phyloP scores from a whole-genome alignment of 2,888 invertebrate species.

The Euzetes globulus region DNA sequence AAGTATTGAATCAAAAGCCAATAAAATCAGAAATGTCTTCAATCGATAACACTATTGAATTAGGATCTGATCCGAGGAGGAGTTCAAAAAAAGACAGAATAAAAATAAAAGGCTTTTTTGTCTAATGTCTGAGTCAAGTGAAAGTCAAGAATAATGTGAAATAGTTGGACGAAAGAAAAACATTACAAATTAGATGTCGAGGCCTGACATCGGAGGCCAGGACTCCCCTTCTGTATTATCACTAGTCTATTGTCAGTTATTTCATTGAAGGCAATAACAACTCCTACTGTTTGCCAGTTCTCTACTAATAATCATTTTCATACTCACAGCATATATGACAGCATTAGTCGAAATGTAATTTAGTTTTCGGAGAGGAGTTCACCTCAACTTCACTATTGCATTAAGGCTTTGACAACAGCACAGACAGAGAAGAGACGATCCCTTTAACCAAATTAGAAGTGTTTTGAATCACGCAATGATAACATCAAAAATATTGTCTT shows the following conservation, averaged over 20 bases:
- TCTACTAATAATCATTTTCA: not conserved
- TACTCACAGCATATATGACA: not conserved
- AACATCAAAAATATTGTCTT: slow-evolving; percentile 20
- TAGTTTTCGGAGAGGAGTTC: not conserved
- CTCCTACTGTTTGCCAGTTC: not conserved
- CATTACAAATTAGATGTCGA: slow-evolving; percentile 5
- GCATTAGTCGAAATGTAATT: not conserved
- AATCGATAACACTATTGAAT: too few species aligned
- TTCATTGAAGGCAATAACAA: not conserved
- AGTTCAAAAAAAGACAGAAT: not conserved
- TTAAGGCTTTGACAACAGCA: not conserved
- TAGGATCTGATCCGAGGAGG: too few species aligned
- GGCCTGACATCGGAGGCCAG: not conserved
- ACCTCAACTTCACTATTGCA: not conserved
- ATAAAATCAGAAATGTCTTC: too few species aligned
- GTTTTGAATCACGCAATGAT: slow-evolving; percentile 20
- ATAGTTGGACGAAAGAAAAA: not conserved
- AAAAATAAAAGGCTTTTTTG: not conserved
- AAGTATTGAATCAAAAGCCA: too few species aligned
- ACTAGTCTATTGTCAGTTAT: not conserved
- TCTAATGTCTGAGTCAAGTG: not conserved
- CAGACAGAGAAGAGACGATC: slow-evolving; percentile 1
- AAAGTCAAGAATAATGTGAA: not conserved
- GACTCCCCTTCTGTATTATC: not conserved
- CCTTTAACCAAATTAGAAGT: slow-evolving; percentile 24